Base-by-base conservation (phyloP, 2,888 invertebrate genomes). In the Eristalis intricaria region DNA sequence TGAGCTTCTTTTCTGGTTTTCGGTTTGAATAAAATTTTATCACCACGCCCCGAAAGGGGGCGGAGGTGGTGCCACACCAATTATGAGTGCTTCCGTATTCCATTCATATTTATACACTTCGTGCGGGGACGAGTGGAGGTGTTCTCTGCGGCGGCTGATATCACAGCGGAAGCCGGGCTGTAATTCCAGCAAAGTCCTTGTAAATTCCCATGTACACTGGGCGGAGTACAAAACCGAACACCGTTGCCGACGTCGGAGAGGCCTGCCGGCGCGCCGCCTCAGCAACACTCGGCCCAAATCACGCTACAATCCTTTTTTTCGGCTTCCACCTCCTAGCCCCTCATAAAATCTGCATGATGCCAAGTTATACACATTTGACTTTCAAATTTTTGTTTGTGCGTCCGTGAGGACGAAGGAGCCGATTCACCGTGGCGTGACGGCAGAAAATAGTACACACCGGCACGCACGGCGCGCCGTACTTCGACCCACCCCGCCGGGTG, bases 121-220 rank as follows among this genome's bases (percentile, higher is more conserved):
- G 43, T 0, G n/a, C 4, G 50, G 50, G 19, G 0, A 1, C 19
- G 50, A 8, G 29, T 38, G 23, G 7, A 3, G 10, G 22, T 32
- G 19, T 23, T 13, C 10, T 32, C 22, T 50, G 29, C 19, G 40
- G 26, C 11, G 11, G 78, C 58, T 65, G 40, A 58, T 64, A 29
- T 40, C 64, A 32, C 32, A 43, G 58, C 50, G 32, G 10, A 71
- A n/a, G 68, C 56, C 65, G 60, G 43, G 23, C 35, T 74, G 85
- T 86, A 78, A 86, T 82, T 65, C 74, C 66, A 56, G 38, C 77
- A 78, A 86, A 86, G 73, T 74, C 85, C 70, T 74, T 82, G 85
- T 86, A 86, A 82, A 85, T 81, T 73, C 22, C 19, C 43, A 43
- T 68, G 78, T 69, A 64, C 13, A 60, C n/a, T 38, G 5, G 68